Percentiles rank a stretch among this genome's conserved stretches.
Evolutionary conservation across 64 coral and sea anemone genomes (phyloP).

Genomic region (Astreopora myriophthalma): DNA sequence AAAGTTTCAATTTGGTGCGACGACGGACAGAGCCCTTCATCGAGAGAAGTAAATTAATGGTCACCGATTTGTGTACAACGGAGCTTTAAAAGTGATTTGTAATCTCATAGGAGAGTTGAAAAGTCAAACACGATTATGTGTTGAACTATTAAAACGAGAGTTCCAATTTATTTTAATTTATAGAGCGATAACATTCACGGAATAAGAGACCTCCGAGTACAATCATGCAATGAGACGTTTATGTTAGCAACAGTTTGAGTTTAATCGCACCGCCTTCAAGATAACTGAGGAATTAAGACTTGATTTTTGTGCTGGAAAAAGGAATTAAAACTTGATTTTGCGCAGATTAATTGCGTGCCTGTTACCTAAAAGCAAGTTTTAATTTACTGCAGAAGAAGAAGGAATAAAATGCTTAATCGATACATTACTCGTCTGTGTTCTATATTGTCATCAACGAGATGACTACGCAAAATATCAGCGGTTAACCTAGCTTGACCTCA

Average conservation of each 20-base stretch:
- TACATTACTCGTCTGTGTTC: not conserved
- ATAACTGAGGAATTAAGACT: not conserved
- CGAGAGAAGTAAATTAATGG: not conserved
- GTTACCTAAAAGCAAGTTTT: not conserved
- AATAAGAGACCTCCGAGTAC: not conserved
- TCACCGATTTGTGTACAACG: constrained; percentile 36
- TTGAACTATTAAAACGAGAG: not conserved
- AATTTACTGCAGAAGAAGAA: constrained; percentile 6
- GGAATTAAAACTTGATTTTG: constrained; percentile 11
- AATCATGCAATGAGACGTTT: not conserved
- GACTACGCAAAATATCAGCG: not conserved
- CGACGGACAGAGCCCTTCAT: constrained; percentile 9
- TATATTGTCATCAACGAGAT: not conserved
- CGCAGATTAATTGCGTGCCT: not conserved
- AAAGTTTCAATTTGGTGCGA: constrained; percentile 1
- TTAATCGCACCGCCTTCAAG: not conserved
- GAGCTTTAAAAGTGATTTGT: constrained; percentile 16
- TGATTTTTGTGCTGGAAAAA: no score
- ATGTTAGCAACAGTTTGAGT: not conserved
- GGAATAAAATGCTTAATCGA: not conserved
- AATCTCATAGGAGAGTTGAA: not conserved
- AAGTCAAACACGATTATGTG: not conserved
- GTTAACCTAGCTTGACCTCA: not conserved
- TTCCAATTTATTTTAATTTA: not conserved
- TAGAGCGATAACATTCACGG: not conserved